Conservation (phyloP, 2,113 vertebrate species). For the Dromas ardeola region DNA sequence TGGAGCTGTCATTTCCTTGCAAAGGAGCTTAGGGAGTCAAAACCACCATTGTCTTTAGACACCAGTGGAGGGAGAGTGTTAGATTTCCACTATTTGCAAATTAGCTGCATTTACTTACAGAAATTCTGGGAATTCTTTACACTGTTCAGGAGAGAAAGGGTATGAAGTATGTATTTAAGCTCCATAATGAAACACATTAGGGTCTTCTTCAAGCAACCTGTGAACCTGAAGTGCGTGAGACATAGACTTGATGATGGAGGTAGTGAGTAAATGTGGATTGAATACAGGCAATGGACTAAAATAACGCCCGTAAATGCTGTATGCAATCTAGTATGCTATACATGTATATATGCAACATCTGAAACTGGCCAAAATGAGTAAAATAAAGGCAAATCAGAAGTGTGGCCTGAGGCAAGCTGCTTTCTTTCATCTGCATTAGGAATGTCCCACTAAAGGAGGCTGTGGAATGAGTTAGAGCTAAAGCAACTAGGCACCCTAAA, state of each 20-base stretch:
- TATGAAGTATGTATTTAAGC: neutral
- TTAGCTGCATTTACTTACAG: neutral
- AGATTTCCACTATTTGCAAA: neutral
- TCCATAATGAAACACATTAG: conserved; percentile 32
- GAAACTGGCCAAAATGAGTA: neutral
- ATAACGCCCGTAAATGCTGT: neutral
- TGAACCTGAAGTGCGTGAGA: neutral
- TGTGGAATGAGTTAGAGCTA: neutral
- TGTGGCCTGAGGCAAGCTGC: neutral
- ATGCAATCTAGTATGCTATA: neutral
- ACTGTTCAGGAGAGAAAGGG: neutral
- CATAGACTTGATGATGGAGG: neutral
- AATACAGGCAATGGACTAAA: neutral
- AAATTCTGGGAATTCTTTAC: neutral
- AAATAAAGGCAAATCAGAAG: conserved; percentile 8
- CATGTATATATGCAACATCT: neutral
- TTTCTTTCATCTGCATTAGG: neutral
- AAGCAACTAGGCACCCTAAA: neutral
- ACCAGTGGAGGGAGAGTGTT: neutral
- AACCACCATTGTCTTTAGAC: neutral
- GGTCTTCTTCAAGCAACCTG: conserved; percentile 15
- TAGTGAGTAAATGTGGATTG: neutral
- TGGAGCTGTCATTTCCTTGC: neutral
- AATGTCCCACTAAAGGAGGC: neutral
- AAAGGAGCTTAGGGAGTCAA: neutral